Percentiles rank a stretch among this genome's conserved stretches.
Conservation (phyloP, 2,888 invertebrate species). For the Dasysyrphus tricinctus region DNA sequence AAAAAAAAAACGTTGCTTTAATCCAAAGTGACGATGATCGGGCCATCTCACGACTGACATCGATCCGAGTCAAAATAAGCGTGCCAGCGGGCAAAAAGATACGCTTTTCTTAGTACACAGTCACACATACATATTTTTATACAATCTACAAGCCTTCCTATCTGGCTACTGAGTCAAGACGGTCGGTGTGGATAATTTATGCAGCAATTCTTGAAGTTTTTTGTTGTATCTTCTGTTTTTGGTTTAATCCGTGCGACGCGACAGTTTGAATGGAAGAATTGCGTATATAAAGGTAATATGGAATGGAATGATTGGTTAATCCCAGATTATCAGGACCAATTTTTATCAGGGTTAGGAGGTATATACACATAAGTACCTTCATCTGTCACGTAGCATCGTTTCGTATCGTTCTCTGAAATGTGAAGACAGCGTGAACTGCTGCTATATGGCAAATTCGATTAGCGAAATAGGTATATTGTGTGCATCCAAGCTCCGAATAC, state of each 20-base stretch:
- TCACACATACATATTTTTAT: no score
- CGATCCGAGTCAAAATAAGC: slow-evolving; percentile 75
- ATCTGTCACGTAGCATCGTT: slow-evolving; percentile 3
- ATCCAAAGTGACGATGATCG: slow-evolving; percentile 74
- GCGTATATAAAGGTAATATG: slow-evolving; percentile 25
- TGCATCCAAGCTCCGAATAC: slow-evolving; percentile 32
- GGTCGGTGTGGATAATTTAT: slow-evolving; percentile 61
- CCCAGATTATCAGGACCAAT: slow-evolving; percentile 72
- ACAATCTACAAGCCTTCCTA: slow-evolving; percentile 54
- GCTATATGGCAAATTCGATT: slow-evolving; percentile 35
- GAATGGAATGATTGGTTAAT: slow-evolving; percentile 72
- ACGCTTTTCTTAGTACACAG: slow-evolving; percentile 41
- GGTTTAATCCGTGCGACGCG: slow-evolving; percentile 35
- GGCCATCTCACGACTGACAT: slow-evolving; percentile 75
- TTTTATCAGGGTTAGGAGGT: slow-evolving; percentile 53
- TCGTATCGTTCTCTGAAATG: slow-evolving; percentile 30
- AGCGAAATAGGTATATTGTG: slow-evolving; percentile 32
- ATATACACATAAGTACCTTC: background rate
- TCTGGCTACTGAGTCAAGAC: slow-evolving; percentile 65
- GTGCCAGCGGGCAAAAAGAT: slow-evolving; percentile 69
- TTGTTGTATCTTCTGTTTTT: slow-evolving; percentile 17
- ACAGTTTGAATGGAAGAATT: slow-evolving; percentile 49
- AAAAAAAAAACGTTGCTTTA: slow-evolving; percentile 30
- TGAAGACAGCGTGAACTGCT: slow-evolving; percentile 36
- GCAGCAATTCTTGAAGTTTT: slow-evolving; percentile 56